A percentile compares a stretch with the other conserved stretches of the same genome.
Evolutionary conservation across 1,140 invertebrate species (phyloP).

Genomic region (Drosophila sturtevanti): DNA sequence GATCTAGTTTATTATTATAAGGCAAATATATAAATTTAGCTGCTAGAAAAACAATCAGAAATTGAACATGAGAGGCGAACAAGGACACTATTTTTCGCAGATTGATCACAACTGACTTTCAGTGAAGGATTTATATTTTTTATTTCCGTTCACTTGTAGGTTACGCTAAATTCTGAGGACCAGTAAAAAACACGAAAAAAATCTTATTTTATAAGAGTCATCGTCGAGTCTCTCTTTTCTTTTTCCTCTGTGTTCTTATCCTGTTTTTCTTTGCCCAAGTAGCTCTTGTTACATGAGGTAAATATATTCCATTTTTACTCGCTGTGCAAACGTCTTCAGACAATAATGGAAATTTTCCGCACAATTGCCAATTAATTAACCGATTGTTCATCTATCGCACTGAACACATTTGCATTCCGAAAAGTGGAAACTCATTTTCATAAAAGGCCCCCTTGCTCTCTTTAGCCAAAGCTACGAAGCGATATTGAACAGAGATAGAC

Average conservation of each 20-base stretch:
- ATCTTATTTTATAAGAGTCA: not conserved
- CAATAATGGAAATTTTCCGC: constrained; percentile 53
- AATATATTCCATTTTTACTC: constrained; percentile 25
- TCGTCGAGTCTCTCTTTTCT: not conserved
- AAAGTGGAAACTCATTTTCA: constrained; percentile 7
- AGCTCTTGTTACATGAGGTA: not conserved
- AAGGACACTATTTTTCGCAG: no score
- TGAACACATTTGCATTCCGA: constrained; percentile 37
- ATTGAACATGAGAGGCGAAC: not conserved
- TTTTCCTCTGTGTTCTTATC: not conserved
- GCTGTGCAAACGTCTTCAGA: constrained; percentile 30
- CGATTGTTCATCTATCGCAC: constrained; percentile 36
- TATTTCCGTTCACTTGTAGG: not conserved
- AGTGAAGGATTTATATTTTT: not conserved
- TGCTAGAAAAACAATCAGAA: not conserved
- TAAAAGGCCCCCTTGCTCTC: not conserved
- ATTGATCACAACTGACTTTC: not conserved
- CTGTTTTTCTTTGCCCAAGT: not conserved
- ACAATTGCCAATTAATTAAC: constrained; percentile 46
- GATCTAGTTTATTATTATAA: not conserved
- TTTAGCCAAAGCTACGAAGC: not conserved
- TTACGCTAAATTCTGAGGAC: no score
- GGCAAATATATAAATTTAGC: not conserved
- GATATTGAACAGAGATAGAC: not conserved
- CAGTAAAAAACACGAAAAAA: not conserved